A percentile compares a stretch with the other conserved stretches of the same genome.
Evolutionary conservation across 2,797 vertebrate genomes (phyloP).

Genomic region (Manis pentadactyla): DNA sequence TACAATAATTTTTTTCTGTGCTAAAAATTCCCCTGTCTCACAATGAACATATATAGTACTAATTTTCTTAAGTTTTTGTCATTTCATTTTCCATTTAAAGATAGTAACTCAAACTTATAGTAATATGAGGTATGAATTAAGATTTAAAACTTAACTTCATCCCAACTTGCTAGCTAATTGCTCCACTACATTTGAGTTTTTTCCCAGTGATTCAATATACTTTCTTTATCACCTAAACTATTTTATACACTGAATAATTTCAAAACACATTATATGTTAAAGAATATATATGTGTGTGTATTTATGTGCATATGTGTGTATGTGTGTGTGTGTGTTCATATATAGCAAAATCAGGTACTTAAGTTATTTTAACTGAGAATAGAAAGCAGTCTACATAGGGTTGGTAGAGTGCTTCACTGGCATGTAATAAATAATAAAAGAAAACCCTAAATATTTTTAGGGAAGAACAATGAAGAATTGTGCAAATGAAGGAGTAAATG

Average conservation of each 20-base stretch:
- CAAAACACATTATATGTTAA: not conserved
- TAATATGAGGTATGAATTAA: not conserved
- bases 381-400: not conserved
- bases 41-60: not conserved
- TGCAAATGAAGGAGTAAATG: not conserved
- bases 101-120: not conserved
- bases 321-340: no score
- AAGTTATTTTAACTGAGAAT: not conserved
- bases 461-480: constrained; percentile 21
- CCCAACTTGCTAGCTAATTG: not conserved
- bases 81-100: constrained; percentile 25
- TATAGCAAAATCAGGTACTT: not conserved
- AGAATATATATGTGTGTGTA: not conserved
- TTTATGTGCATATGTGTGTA: not conserved
- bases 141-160: not conserved
- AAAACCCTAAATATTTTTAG: not conserved
- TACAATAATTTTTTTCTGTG: not conserved
- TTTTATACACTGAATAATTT: constrained; percentile 11
- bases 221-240: not conserved
- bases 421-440: not conserved
- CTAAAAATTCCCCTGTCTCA: not conserved
- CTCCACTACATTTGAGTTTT: not conserved
- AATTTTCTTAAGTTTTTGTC: constrained; percentile 20
- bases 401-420: not conserved
- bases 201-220: not conserved